Percentiles rank a stretch among this genome's conserved stretches.
phyloP scores from a whole-genome alignment of 2,113 vertebrate species.

The Burhinus oedicnemus region DNA sequence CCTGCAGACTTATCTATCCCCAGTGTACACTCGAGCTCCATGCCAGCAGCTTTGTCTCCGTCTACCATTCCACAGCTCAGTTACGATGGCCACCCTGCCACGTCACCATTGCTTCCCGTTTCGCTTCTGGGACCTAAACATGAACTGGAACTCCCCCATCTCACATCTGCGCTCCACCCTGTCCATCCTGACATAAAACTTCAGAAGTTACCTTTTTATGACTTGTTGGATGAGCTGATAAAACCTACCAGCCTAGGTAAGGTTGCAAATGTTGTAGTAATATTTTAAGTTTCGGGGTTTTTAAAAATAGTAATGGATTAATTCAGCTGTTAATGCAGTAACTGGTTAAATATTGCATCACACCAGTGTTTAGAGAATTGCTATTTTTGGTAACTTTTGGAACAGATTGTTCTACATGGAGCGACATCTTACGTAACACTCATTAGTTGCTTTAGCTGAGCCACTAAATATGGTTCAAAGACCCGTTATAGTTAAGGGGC shows the following conservation, averaged over 20 bases:
- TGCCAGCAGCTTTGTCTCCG: slow-evolving; percentile 87
- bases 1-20: slow-evolving; percentile 90
- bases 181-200: slow-evolving; percentile 98
- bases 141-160: slow-evolving; percentile 93
- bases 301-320: background rate
- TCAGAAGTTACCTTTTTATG: slow-evolving; percentile 96
- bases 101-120: slow-evolving; percentile 91
- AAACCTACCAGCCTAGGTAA: slow-evolving; percentile 98
- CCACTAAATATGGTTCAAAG: slow-evolving; percentile 50
- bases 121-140: slow-evolving; percentile 96
- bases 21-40: slow-evolving; percentile 87
- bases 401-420: slow-evolving; percentile 61
- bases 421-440: slow-evolving; percentile 44
- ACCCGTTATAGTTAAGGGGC: background rate
- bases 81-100: slow-evolving; percentile 89
- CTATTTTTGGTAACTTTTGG: slow-evolving; percentile 62
- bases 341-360: slow-evolving; percentile 62
- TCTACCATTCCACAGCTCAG: slow-evolving; percentile 87
- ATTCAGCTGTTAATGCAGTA: background rate
- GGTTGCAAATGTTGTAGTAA: background rate
- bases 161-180: slow-evolving; percentile 91
- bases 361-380: slow-evolving; percentile 21
- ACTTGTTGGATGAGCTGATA: slow-evolving; percentile 97
- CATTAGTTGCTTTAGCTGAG: slow-evolving; percentile 45
- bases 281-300: background rate